Base-by-base conservation (phyloP, 2,888 invertebrate species). In the Rhyacophila evoluta region DNA sequence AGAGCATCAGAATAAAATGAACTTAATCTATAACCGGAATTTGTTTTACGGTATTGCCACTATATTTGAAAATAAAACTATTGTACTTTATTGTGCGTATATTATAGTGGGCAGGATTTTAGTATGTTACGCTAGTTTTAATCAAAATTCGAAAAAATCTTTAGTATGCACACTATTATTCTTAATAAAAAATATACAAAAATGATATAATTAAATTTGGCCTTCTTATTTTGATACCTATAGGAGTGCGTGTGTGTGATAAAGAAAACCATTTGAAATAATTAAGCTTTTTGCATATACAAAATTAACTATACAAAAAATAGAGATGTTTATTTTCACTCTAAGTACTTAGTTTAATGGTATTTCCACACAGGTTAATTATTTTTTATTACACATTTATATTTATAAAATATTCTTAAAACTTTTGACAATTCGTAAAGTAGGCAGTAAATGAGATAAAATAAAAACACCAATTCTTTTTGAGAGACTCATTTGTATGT, bases 1-100 rank as follows among this genome's bases (percentile, higher is more conserved):
- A 79, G 73, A 73, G 73, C 29, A 38, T 73, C 72, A 72, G 76
- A 78, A 41, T 41, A 69, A 75, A 78, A 72, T 72, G 28, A 78
- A 78, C 29, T 75, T 78, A 78, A 75, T 75, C 15, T 19, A 70
- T 69, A 75, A 74, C 72, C 28, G 72, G 36, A 78, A 39, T 55
- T 74, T 74, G 74, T 78, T 78, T 78, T 55, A 75, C 75, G 55
- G 37, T 37, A 67, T 67, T 38, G 37, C 37, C 72, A 29, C 25
- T 36, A 19, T 19, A 1, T 12, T 29, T 36, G 25, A 33, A 70
- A 70, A 19, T 19, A 10, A 55, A 19, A 19, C 25, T 55, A 8
- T 1, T 25, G 10, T 55, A 55, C 19, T 55, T 55, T 8, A 25
- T 19, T 15, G n/a, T 12, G 11, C 39, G 39, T 39, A 12, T 12